Evolutionary conservation across 2,888 invertebrate genomes (phyloP), one percentile per base, ranked within the genome.

Genomic region (Mamestra brassicae): DNA sequence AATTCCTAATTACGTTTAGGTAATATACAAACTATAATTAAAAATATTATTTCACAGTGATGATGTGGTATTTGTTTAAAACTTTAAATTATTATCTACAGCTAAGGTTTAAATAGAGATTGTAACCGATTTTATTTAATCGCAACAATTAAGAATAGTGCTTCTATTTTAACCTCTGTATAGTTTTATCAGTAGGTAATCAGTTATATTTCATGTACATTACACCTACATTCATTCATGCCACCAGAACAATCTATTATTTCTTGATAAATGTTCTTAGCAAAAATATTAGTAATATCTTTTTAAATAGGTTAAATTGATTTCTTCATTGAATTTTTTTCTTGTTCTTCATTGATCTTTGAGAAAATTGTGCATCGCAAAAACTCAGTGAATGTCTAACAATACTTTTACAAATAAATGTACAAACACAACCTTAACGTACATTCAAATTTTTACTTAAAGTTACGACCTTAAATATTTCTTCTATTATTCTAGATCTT

Each of bases 1-100:
- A 64, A 66, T 75, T 63, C 64, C 64, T 78, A 80, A 63, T 75
- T 81, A 82, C 57, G 69, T 70, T 74, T 71, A 71, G 47, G 68
- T 71, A 80, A 62, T 83, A 76, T 83, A 86, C 76, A 85, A 71
- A 77, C 55, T 80, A 78, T 74, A 80, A 74, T 63, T 70, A 83
- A 89, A 88, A 87, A 84, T 89, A 84, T 86, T 89, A 90, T 88
- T 89, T 94, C 93, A 94, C 94, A 94, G 94, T 87, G 87, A 89
- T 90, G 93, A 94, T 94, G 94, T 94, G 94, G 94, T 93, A 89
- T 86, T 82, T 79, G 38, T 83, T 77, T 75, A 77, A 62, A 78
- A 74, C 76, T 78, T 60, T 81, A 78, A 66, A 75, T 81, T 78
- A 78, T 74, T 66, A 69, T 77, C 75, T 85, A 78, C 64, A 74